Percentiles rank a stretch among this genome's conserved stretches.
Evolutionary conservation across 2,888 invertebrate species (phyloP).

Genomic region (Beris morrisii): DNA sequence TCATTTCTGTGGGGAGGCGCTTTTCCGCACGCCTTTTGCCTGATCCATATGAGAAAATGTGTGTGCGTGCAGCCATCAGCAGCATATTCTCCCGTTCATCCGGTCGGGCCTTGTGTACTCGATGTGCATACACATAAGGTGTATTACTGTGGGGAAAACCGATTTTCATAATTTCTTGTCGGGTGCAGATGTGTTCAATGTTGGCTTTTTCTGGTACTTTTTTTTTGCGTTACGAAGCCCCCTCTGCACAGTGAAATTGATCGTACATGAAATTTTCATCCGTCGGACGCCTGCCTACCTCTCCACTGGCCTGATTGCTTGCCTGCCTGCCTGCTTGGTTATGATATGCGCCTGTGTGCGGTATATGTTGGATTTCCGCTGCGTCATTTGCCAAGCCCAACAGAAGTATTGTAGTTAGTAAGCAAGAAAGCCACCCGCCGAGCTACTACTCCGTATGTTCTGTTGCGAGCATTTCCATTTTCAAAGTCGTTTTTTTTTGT

Average conservation of each 20-base stretch:
- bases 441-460: slow-evolving; percentile 7
- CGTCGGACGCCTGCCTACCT: neutral
- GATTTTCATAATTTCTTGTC: slow-evolving; percentile 14
- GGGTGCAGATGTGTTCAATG: slow-evolving; percentile 20
- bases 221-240: neutral
- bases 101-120: neutral
- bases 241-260: slow-evolving; percentile 3
- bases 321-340: no score
- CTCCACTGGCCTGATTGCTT: neutral
- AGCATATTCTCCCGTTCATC: neutral
- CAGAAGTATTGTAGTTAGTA: slow-evolving; percentile 19
- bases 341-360: slow-evolving; percentile 20
- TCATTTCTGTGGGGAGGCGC: neutral
- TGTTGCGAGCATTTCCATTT: no score
- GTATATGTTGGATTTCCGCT: slow-evolving; percentile 38
- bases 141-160: slow-evolving; percentile 10
- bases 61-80: neutral
- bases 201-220: slow-evolving; percentile 1
- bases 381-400: slow-evolving; percentile 40
- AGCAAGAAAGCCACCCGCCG: slow-evolving; percentile 34
- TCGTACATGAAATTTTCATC: slow-evolving; percentile 11
- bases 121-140: slow-evolving; percentile 3
- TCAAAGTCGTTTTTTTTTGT: no score
- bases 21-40: slow-evolving; percentile 10
- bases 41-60: neutral